Evolutionary conservation across 2,888 invertebrate genomes (phyloP).

Genomic region (Yponomeuta sedellus): DNA sequence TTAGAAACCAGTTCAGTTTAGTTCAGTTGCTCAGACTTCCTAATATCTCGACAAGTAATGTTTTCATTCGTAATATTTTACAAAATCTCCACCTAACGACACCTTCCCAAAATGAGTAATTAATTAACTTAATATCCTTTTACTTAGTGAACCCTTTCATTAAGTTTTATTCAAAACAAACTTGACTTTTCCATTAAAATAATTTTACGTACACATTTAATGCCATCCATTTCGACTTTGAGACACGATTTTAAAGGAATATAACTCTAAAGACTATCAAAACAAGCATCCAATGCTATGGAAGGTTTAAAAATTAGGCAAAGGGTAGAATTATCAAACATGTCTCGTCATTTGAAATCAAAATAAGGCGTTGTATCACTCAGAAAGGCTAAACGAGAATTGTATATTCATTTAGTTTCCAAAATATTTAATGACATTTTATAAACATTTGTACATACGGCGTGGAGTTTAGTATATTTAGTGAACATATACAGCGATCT

Average conservation of each 20-base stretch:
- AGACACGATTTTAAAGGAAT: background rate
- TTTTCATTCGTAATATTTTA: background rate
- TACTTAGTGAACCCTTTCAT: background rate
- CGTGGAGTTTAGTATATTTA: too few relatives aligned
- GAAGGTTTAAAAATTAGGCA: background rate
- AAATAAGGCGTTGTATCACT: background rate
- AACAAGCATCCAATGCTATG: background rate
- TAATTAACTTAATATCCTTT: background rate
- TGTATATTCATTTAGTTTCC: background rate
- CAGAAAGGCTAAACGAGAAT: background rate
- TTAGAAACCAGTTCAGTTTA: too few relatives aligned
- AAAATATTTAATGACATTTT: too few relatives aligned
- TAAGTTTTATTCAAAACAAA: slow-evolving; percentile 5
- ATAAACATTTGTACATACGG: too few relatives aligned
- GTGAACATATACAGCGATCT: too few relatives aligned
- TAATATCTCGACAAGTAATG: too few relatives aligned
- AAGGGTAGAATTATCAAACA: background rate
- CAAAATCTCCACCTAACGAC: background rate
- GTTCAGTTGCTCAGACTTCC: too few relatives aligned
- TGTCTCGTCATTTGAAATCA: slow-evolving; percentile 1
- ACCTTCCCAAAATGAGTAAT: slow-evolving; percentile 4
- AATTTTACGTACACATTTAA: slow-evolving; percentile 1
- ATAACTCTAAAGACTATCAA: background rate
- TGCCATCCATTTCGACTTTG: background rate
- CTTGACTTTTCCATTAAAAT: background rate